These are phyloP conservation scores for Caenorhabditis angaria DNA, from an alignment of 2,888 invertebrate species.

Conservation along the genomic window DNA sequence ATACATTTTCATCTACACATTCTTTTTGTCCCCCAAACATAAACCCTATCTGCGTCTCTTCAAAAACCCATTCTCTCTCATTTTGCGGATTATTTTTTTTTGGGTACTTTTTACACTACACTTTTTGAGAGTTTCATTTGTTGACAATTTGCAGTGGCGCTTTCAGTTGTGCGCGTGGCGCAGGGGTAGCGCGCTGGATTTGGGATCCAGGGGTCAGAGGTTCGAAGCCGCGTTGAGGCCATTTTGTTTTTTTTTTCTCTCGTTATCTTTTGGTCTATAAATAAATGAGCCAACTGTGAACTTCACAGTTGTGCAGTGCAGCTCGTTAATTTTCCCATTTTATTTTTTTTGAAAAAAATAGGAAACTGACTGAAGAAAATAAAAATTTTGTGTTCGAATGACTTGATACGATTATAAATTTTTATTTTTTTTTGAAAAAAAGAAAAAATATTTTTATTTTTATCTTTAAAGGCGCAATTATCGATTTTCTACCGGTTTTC, in stretches of 20 bases:
- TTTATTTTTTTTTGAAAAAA: not conserved
- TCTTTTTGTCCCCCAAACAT: not conserved
- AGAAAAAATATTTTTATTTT: too few species aligned
- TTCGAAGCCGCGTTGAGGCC: not conserved
- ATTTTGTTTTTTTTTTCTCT: not conserved
- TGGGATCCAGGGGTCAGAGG: too few species aligned
- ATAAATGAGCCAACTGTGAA: not conserved
- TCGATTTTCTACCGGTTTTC: too few species aligned
- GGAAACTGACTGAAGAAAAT: not conserved
- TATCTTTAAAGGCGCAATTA: too few species aligned
- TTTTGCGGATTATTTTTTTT: not conserved
- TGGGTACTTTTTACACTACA: not conserved
- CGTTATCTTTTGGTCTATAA: not conserved
- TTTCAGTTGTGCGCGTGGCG: too few species aligned
- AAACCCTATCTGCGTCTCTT: not conserved
- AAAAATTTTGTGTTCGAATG: too few species aligned
- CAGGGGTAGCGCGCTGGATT: too few species aligned
- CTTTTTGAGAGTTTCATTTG: too few species aligned
- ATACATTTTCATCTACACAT: not conserved
- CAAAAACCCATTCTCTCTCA: not conserved
- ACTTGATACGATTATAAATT: not conserved
- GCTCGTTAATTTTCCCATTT: not conserved
- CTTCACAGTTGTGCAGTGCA: conserved; percentile 4
- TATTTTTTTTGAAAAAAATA: not conserved
- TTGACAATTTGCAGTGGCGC: too few species aligned